Base-by-base conservation (phyloP, 2,113 vertebrate species). In the Uropsilus gracilis region DNA sequence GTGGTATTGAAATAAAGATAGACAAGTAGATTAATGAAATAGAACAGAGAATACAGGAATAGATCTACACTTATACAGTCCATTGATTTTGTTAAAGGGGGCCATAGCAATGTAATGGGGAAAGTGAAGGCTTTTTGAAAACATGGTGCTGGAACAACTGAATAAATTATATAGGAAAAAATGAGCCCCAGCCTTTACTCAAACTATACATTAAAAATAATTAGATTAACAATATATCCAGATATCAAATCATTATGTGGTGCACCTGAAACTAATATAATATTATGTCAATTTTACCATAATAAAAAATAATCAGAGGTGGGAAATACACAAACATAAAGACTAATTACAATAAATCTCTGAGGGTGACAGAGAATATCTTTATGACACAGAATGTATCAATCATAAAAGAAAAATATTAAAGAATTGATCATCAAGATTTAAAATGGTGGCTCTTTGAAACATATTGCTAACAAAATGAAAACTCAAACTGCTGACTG, bases 391-490 rank as follows among this genome's bases (percentile, higher is more conserved):
- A 61, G 64, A 89, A 34, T 18, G 42, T 26, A 57, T 17, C 75
- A 46, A 76, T 34, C 44, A 44, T 39, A 50, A 89, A 82, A 72
- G 37, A 76, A 86, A 86, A 81, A 30, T 20, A 13, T 50, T 34
- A 46, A 72, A 75, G 8, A 44, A 44, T 37, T 44, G 13, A 44
- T 83, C 50, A 50, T 34, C 44, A 69, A 92, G 77, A n/a, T 53
- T 34, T 63, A 87, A 88, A 91, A 73, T 26, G 44, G 44, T 64
- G n/a, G 24, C 26, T 94, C 34, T 92, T 75, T 68, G 68, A 77
- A 77, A 88, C 46, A 59, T 46, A 34, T 2, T 13, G 4, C 59
- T 86, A 73, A 82, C 61, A 93, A 94, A 86, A 68, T 18, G 80
- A 32, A 73, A 93, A 96, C 48, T 48, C 48, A 83, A 73, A 86